These are phyloP conservation scores for Antheraea mylitta DNA, from an alignment of 1,140 invertebrate genomes.

Conservation along the genomic window DNA sequence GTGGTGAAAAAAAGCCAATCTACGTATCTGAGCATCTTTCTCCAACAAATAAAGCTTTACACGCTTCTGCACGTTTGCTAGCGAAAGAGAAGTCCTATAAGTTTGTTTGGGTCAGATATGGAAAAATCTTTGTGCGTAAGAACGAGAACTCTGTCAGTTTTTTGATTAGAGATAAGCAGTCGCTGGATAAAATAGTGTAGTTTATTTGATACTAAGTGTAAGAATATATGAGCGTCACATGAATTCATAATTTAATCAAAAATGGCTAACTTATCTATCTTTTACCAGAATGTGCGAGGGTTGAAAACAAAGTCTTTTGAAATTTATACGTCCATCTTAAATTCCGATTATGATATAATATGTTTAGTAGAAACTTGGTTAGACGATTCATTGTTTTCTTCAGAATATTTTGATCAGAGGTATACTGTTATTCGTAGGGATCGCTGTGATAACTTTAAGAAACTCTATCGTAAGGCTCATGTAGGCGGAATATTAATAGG, in stretches of 20 bases:
- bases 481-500: not conserved
- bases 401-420: not conserved
- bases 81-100: not conserved
- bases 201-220: not conserved
- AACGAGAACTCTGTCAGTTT: not conserved
- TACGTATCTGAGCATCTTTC: not conserved
- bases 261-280: not conserved
- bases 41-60: not conserved
- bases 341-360: constrained; percentile 1
- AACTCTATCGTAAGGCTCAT: not conserved
- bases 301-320: not conserved
- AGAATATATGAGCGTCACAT: not conserved
- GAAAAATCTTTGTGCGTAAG: not conserved
- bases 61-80: not conserved
- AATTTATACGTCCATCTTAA: not conserved
- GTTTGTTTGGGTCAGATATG: not conserved
- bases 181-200: not conserved
- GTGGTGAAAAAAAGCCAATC: too few relatives aligned
- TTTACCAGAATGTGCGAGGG: not conserved
- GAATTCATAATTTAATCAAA: not conserved
- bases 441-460: not conserved
- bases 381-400: not conserved
- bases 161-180: not conserved
- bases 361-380: not conserved
- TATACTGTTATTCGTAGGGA: not conserved